Base-by-base conservation (phyloP, 2,797 vertebrate genomes). In the Lepus townsendii region DNA sequence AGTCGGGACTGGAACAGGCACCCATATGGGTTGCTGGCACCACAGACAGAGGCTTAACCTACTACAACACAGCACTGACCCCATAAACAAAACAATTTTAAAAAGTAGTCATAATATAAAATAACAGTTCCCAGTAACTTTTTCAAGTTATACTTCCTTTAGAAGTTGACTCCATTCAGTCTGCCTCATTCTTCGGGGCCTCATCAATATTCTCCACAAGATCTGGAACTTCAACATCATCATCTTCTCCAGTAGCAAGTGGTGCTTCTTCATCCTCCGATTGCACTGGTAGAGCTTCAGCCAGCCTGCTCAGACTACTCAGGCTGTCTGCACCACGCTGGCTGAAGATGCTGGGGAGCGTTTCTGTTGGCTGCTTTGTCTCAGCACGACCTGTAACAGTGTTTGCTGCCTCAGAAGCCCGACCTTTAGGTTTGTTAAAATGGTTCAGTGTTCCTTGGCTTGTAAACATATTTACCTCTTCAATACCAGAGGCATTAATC, bases 391-490 rank as follows among this genome's bases (percentile, higher is more conserved):
- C 30, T 16, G 7, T 26, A 4, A 35, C 16, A 20, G 19, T 32
- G n/a, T 14, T 50, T 17, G 47, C 20, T 84, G 60, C 9, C 12
- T 5, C n/a, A 22, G 47, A 54, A 35, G 63, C 47, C n/a, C 27
- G 65, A 54, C 13, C 10, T 26, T 79, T 17, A 38, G 13, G 22
- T 24, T 27, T 12, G 7, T 38, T 24, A 27, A 27, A 63, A 22
- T 79, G 75, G 12, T 11, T 20, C 10, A 19, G 42, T 42, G 42
- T 42, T 42, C 38, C 1, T 54, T 17, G 99, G 96, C 99, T 99
- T 97, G 99, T 99, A 98, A 99, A 99, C 99, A 99, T 99, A 97
- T 99, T 99, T n/a, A 99, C 99, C 99, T 99, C 99, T 95, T 99
- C 99, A 88, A 99, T 99, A 68, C 19, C 3, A 38, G 12, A 88